Conservation (phyloP, 2,888 invertebrate species). For the Temnothorax rugatulus region DNA sequence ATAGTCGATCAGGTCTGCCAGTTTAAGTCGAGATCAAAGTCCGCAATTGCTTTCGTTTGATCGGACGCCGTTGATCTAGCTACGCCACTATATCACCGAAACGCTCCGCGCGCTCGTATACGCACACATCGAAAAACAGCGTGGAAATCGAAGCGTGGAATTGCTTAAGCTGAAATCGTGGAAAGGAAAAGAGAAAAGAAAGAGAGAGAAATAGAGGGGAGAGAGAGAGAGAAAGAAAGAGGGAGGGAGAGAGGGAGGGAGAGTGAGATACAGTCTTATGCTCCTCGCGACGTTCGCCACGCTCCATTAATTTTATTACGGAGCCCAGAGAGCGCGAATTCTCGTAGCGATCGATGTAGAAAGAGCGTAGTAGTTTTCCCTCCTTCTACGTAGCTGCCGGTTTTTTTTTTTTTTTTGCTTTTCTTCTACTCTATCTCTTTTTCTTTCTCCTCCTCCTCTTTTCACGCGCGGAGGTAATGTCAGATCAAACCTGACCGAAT, state of each 20-base stretch:
- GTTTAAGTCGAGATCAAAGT: constrained; percentile 30
- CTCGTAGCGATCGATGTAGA: constrained; percentile 70
- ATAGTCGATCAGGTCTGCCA: not conserved
- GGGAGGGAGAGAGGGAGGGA: not conserved
- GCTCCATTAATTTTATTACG: constrained; percentile 84
- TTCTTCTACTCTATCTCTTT: not conserved
- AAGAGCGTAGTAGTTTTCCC: constrained; percentile 42
- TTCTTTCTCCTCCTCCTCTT: not conserved
- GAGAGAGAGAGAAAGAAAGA: not conserved
- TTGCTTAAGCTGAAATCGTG: constrained; percentile 79
- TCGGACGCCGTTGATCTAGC: not conserved
- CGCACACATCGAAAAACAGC: constrained; percentile 14
- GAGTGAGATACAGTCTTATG: constrained; percentile 69
- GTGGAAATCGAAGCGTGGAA: constrained; percentile 78
- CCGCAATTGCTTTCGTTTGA: constrained; percentile 32
- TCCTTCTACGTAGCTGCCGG: constrained; percentile 7
- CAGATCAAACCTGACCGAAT: constrained; percentile 19
- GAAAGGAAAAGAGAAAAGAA: constrained; percentile 74
- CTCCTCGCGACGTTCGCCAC: constrained; percentile 75
- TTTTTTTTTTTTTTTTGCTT: not conserved
- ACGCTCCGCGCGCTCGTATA: not conserved
- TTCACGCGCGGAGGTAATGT: not conserved
- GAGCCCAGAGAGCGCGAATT: constrained; percentile 74
- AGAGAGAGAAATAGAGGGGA: not conserved
- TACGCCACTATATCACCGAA: constrained; percentile 14